Conservation (phyloP, 2,888 invertebrate species). For the Synergus umbraculus region DNA sequence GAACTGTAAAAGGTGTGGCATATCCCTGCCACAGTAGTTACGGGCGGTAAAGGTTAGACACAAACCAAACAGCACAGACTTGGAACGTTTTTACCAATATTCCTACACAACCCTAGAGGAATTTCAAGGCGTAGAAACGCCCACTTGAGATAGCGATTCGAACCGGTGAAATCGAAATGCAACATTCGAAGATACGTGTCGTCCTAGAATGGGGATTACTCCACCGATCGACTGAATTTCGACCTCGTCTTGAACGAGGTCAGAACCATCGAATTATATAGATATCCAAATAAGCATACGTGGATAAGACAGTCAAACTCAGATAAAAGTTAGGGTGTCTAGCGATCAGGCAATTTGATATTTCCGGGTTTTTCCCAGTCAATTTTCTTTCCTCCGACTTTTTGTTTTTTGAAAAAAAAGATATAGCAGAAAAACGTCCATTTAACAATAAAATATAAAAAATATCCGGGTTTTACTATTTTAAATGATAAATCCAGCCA, state of each 20-base stretch:
- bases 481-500: too few relatives aligned
- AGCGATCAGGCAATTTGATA: constrained; percentile 35
- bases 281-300: constrained; percentile 4
- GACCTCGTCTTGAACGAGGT: constrained; percentile 59
- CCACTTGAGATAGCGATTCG: constrained; percentile 7
- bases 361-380: too few relatives aligned
- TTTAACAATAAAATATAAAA: too few relatives aligned
- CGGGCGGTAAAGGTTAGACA: not conserved
- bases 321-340: not conserved
- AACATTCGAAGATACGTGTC: constrained; percentile 51
- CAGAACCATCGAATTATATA: constrained; percentile 52
- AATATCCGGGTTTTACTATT: too few relatives aligned
- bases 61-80: not conserved
- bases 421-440: too few relatives aligned
- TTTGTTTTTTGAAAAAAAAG: too few relatives aligned
- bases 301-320: constrained; percentile 27
- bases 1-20: constrained; percentile 11
- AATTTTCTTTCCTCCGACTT: too few relatives aligned
- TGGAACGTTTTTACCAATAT: not conserved
- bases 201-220: constrained; percentile 57
- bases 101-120: constrained; percentile 4
- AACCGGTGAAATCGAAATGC: constrained; percentile 28
- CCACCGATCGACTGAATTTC: constrained; percentile 69
- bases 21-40: constrained; percentile 9
- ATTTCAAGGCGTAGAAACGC: not conserved